These are phyloP conservation scores for Microcebus ravelobensis DNA, from an alignment of 2,113 vertebrate species.

Conservation along the genomic window DNA sequence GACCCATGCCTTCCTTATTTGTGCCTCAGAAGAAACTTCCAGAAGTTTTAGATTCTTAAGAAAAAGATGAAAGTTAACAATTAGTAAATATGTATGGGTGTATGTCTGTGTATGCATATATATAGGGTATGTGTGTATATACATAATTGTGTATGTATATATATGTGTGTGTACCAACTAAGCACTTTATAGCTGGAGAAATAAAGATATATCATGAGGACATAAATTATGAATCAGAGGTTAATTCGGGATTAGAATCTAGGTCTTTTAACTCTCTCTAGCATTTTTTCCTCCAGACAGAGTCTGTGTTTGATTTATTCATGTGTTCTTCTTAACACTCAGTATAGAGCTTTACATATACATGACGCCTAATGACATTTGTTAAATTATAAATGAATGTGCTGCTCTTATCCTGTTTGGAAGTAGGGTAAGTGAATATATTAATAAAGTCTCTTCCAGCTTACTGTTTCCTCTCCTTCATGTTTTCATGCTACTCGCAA, in stretches of 20 bases:
- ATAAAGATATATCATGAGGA: background rate
- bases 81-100: background rate
- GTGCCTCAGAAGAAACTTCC: background rate
- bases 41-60: background rate
- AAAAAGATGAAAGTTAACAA: background rate
- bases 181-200: conserved; percentile 5
- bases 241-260: conserved; percentile 14
- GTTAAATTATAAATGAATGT: background rate
- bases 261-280: background rate
- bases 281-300: conserved; percentile 12
- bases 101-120: too few relatives aligned
- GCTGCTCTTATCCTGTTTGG: background rate
- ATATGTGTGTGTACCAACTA: background rate
- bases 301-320: background rate
- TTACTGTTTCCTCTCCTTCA: background rate
- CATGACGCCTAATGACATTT: background rate
- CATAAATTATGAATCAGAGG: background rate
- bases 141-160: too few relatives aligned
- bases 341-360: background rate
- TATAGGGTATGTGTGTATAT: too few relatives aligned
- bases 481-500: background rate
- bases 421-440: background rate
- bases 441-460: background rate
- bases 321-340: background rate
- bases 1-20: background rate